Evolutionary conservation across 2,113 vertebrate species (phyloP), one percentile per base, ranked within the genome.

Genomic region (Labeo catla): DNA sequence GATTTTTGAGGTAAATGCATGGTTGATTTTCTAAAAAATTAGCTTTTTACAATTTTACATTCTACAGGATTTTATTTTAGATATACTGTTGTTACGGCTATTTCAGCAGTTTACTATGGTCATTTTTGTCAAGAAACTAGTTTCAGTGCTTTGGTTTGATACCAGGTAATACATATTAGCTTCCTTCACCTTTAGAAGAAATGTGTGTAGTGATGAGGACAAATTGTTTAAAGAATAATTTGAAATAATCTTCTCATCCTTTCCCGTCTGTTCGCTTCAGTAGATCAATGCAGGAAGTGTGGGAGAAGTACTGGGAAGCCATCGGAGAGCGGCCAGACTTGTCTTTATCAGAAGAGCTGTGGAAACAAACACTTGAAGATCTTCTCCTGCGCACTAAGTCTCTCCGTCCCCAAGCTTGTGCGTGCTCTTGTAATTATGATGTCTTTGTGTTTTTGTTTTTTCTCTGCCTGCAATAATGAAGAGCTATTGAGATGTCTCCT

Each of bases 401-500:
- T 88, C 50, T 77, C 28, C 19, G 76, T 80, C 66, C 45, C 82
- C 49, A 57, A 76, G 59, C 81, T 65, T 70, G 34, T 74, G 73
- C 57, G 34, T 15, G 66, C 83, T 85, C 59, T 87, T 68, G 57
- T 87, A 79, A 86, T 87, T 86, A 81, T 88, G 65, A 86, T 61
- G 66, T 84, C 89, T 90, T 86, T 85, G 86, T 91, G 49, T 8
- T 54, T 52, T 50, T 19, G n/a, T 86, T 89, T 86, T 86, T 89
- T 89, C 85, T 83, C 86, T 74, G 83, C 45, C 54, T 79, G 82
- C 66, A 87, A 87, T 88, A 87, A 84, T 85, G 61, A 88, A 84
- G 87, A 89, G 80, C 81, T 74, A 57, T 84, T 87, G 81, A 80
- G 84, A 86, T 3, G 43, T 74, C 78, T 84, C 81, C 89, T 50